Conservation (phyloP, 2,888 invertebrate species). For the Metopia argyrocephala region DNA sequence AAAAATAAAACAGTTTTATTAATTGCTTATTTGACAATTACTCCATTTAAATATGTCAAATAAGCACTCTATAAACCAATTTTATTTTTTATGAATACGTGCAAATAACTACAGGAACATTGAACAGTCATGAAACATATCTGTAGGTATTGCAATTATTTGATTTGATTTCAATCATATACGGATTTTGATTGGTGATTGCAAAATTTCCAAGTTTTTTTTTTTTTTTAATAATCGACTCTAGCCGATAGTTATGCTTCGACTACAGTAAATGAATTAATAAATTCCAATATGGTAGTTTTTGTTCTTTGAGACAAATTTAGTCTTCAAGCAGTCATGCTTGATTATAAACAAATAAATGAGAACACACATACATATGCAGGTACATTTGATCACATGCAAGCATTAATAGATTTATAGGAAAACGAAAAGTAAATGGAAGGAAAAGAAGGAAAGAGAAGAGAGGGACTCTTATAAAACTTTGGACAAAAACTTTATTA, state of each 20-base stretch:
- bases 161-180: no score
- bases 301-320: slow-evolving; percentile 11
- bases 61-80: no score
- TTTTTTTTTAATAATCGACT: not conserved
- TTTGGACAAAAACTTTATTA: not conserved
- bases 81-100: no score
- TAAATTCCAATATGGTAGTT: not conserved
- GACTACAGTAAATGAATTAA: not conserved
- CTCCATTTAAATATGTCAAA: no score
- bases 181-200: no score
- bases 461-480: not conserved
- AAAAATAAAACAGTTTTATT: no score
- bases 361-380: slow-evolving; percentile 11
- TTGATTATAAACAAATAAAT: not conserved
- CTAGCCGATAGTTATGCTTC: no score
- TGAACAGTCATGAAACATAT: no score
- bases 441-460: not conserved
- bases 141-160: no score
- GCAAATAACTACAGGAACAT: no score
- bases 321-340: slow-evolving; percentile 24
- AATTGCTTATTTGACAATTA: no score
- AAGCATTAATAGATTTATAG: not conserved
- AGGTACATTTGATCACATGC: not conserved
- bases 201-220: no score
- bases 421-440: not conserved